Base-by-base conservation (phyloP, 1,140 invertebrate species). In the Drosophila nikananu region DNA sequence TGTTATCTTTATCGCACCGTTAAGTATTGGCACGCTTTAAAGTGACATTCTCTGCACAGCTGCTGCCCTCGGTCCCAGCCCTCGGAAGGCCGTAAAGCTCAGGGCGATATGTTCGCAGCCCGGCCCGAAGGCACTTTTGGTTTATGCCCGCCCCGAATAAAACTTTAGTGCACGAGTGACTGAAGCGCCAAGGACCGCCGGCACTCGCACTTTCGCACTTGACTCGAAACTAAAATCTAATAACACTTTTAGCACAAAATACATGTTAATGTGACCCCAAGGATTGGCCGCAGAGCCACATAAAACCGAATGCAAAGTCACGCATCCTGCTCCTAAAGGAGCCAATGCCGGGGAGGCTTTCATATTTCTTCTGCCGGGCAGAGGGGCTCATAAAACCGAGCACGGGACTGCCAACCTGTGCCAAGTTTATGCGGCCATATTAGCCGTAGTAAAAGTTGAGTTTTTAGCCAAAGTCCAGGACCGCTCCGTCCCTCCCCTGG, bases 141-240 rank as follows among this genome's bases (percentile, higher is more conserved):
- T 89, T 89, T 89, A 89, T 89, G 86, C 83, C 57, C 42, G 75
- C 42, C 80, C 73, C 78, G 54, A 89, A 89, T 89, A 89, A 89
- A 89, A 89, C 86, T 89, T 89, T 89, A 89, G 70, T 89, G 86
- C 81, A 80, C 70, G 76, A 74, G 77, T 63, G 77, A 72, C 71
- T 63, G 63, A 32, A 5, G 39, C 32, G 70, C 57, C 81, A 80
- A 71, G 76, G 58, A 65, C 68, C 44, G 4, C 15, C 8, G 23
- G 23, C 49, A 32, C 67, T 60, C 77, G 68, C 86, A 8, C 54
- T 48, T 54, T 73, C 77, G 71, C 86, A 89, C 81, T 89, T 90
- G 86, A 89, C 86, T 89, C 81, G 86, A 90, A 89, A 91, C 86
- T 89, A 89, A 89, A 89, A 89, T 89, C 86, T 89, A 89, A 89